Percentiles rank a stretch among this genome's conserved stretches.
Evolutionary conservation across 2,888 invertebrate genomes (phyloP).

Genomic region (Dolomedes plantarius): DNA sequence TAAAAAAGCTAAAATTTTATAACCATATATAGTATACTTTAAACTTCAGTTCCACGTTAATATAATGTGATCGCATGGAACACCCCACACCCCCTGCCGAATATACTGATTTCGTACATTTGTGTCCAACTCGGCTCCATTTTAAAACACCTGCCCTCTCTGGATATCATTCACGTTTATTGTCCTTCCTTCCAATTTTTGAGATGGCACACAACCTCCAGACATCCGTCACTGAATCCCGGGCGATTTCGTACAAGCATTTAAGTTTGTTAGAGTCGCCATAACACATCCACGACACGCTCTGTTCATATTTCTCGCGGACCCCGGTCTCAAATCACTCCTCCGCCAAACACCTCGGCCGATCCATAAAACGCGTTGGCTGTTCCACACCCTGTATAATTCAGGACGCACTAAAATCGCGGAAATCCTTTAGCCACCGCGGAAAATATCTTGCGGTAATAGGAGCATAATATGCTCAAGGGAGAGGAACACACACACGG

Average conservation of each 20-base stretch:
- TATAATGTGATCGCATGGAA: too few relatives aligned
- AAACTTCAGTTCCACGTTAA: too few relatives aligned
- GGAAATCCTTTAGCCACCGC: constrained; percentile 31
- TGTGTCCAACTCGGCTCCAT: too few relatives aligned
- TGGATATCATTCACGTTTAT: neutral
- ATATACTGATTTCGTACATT: too few relatives aligned
- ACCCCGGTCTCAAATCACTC: neutral
- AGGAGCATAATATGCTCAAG: constrained; percentile 7
- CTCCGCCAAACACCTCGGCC: neutral
- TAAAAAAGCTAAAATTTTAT: too few relatives aligned
- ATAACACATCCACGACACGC: too few relatives aligned
- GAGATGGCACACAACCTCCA: neutral
- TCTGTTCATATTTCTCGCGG: neutral
- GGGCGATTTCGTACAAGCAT: neutral
- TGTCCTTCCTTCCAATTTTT: neutral
- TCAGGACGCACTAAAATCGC: constrained; percentile 36
- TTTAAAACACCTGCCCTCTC: too few relatives aligned
- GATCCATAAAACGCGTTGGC: constrained; percentile 1
- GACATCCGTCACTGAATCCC: too few relatives aligned
- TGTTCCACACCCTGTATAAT: constrained; percentile 24
- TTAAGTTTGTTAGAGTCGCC: neutral
- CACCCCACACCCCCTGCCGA: too few relatives aligned
- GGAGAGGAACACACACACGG: neutral
- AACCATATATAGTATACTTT: too few relatives aligned
- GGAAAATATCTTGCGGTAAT: constrained; percentile 26